Conservation (phyloP, 2,888 invertebrate species). For the Crepidodera aurea region DNA sequence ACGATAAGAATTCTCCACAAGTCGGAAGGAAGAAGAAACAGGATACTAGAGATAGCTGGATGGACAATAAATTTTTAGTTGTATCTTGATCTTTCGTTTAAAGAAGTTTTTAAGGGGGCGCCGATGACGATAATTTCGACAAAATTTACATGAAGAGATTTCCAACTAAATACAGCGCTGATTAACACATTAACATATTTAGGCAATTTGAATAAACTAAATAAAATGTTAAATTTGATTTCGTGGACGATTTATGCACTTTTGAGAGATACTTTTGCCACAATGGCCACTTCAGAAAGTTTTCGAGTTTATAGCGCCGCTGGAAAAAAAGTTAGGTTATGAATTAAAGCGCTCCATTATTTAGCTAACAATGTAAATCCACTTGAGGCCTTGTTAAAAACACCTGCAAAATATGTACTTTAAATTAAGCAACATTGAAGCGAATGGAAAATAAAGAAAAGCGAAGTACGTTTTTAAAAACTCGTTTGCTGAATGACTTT, state of each 20-base stretch:
- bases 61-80: not conserved
- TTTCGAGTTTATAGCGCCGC: conserved; percentile 3
- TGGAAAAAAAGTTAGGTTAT: conserved; percentile 22
- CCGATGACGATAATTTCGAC: too few species aligned
- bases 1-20: conserved; percentile 49
- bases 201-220: too few species aligned
- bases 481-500: conserved; percentile 5
- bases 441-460: conserved; percentile 9
- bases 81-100: not conserved
- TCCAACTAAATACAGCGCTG: too few species aligned
- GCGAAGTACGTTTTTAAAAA: conserved; percentile 22
- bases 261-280: conserved; percentile 10
- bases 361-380: conserved; percentile 31
- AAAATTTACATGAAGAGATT: too few species aligned
- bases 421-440: conserved; percentile 18
- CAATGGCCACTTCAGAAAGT: conserved; percentile 20
- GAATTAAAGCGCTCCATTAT: conserved; percentile 27
- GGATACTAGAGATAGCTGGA: not conserved
- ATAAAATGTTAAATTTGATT: too few species aligned
- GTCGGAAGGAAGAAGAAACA: conserved; percentile 15
- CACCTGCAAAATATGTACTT: conserved; percentile 28
- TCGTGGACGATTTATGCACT: conserved; percentile 13
- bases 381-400: conserved; percentile 25
- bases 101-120: too few species aligned
- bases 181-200: too few species aligned